Percentiles rank a stretch among this genome's conserved stretches.
Evolutionary conservation across 2,797 vertebrate genomes (phyloP).

Genomic region (Thamnophis elegans): DNA sequence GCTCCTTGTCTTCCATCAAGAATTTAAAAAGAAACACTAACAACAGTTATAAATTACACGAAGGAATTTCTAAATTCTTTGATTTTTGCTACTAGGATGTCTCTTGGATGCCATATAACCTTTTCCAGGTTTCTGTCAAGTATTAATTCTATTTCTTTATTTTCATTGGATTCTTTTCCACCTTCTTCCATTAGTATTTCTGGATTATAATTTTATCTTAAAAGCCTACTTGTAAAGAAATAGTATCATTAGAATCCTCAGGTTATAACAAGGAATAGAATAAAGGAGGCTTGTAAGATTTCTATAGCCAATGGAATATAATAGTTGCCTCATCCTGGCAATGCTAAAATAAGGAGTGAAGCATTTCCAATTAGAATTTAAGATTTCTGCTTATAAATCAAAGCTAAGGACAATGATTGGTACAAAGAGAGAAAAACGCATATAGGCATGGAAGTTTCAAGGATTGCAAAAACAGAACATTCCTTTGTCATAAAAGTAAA

Average conservation of each 20-base stretch:
- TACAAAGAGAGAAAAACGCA: background rate
- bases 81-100: background rate
- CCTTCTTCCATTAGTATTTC: slow-evolving; percentile 48
- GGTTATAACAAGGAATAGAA: slow-evolving; percentile 53
- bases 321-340: slow-evolving; percentile 55
- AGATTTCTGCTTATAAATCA: slow-evolving; percentile 42
- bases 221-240: slow-evolving; percentile 48
- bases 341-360: slow-evolving; percentile 32
- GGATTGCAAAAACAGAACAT: background rate
- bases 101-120: background rate
- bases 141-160: slow-evolving; percentile 37
- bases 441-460: background rate
- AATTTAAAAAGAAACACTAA: slow-evolving; percentile 31
- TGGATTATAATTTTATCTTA: slow-evolving; percentile 46
- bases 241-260: slow-evolving; percentile 40
- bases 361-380: slow-evolving; percentile 42
- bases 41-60: slow-evolving; percentile 21
- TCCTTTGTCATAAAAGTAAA: background rate
- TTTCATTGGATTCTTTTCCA: slow-evolving; percentile 43
- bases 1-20: slow-evolving; percentile 42
- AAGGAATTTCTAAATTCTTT: background rate
- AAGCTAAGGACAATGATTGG: background rate
- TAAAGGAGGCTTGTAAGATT: slow-evolving; percentile 54
- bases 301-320: slow-evolving; percentile 45
- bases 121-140: slow-evolving; percentile 11